Base-by-base conservation (phyloP, 2,888 invertebrate species). In the Eulithis testata region DNA sequence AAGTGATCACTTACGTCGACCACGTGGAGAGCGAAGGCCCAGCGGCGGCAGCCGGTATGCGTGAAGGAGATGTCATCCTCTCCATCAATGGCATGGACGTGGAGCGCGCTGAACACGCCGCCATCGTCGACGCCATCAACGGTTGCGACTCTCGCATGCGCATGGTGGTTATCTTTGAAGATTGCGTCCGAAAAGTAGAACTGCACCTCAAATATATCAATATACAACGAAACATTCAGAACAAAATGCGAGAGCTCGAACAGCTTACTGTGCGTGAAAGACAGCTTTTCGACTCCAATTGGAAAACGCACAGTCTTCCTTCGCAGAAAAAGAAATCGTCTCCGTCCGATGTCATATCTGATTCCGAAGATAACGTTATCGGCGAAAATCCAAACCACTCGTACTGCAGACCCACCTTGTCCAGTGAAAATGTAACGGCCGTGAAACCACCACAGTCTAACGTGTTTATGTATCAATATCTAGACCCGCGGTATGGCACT, bases 1-100 rank as follows among this genome's bases (percentile, higher is more conserved):
- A 99, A 88, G 97, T 98, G 94, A 97, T 99, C 65, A 99, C 99
- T 0, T 99, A 99, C 84, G 98, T 99, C 53, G 99, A 99, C 84
- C 98, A 98, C 85, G 98, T 99, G 63, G 98, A 98, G 76, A 95
- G 96, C 68, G 97, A 97, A 73, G 98, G 99, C 0, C 97, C 99
- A 0, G 99, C 99, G 0, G 97, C 97, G 79, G 94, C 95, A 69
- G 97, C 99, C 0, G 99, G 99, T 6, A 97, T 99, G 97, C 94
- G 98, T 9, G 97, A 98, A 89, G 99, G 99, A 12, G 99, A 99
- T 87, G 98, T 99, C 50, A 99, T 99, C 77, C 93, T 99, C 47
- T 97, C 98, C 52, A 98, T 99, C 78, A 99, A 99, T 88, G 99
- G 99, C n/a, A 95, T 95, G 52, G 98, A 98, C 82, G 98, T 99